A percentile compares a stretch with the other conserved stretches of the same genome.
Conservation (phyloP, 30 jellyfish, hydroid and myxozoan genomes). For the Catostylus mosaicus region DNA sequence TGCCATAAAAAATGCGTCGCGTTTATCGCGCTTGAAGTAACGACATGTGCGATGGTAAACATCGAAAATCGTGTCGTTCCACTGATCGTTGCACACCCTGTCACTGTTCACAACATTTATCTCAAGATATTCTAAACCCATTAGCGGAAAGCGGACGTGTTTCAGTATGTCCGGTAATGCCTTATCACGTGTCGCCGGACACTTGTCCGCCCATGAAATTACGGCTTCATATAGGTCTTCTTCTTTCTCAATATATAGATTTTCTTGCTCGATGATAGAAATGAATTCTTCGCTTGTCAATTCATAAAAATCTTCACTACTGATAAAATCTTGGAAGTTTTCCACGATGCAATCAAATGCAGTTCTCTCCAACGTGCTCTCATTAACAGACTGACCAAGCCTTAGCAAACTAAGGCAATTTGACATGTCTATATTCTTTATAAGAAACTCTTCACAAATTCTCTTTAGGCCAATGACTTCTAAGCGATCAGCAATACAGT, state of each 20-base stretch:
- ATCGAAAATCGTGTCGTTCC: slow-evolving; percentile 29
- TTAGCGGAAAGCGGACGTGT: slow-evolving; percentile 69
- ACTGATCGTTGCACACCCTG: background rate
- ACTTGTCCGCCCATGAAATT: slow-evolving; percentile 72
- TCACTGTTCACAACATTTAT: slow-evolving; percentile 32
- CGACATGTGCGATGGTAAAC: slow-evolving; percentile 50
- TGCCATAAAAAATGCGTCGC: slow-evolving; percentile 17
- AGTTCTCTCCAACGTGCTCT: slow-evolving; percentile 11
- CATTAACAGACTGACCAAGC: slow-evolving; percentile 49
- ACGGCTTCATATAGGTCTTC: slow-evolving; percentile 63
- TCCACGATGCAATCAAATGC: slow-evolving; percentile 58
- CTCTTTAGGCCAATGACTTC: slow-evolving; percentile 46
- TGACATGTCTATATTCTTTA: slow-evolving; percentile 25
- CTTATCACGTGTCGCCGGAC: slow-evolving; percentile 41
- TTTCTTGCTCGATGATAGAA: slow-evolving; percentile 45
- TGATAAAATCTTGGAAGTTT: slow-evolving; percentile 43
- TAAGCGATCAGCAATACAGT: slow-evolving; percentile 78
- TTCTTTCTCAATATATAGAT: slow-evolving; percentile 69
- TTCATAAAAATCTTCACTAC: slow-evolving; percentile 56
- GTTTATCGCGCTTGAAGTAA: slow-evolving; percentile 19
- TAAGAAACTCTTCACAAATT: slow-evolving; percentile 41
- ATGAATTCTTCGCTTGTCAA: slow-evolving; percentile 53
- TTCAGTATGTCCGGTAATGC: slow-evolving; percentile 45
- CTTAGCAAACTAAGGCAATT: slow-evolving; percentile 63
- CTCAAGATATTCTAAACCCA: slow-evolving; percentile 55